Conservation (phyloP, 2,888 invertebrate genomes). For the Piscicola geometra region DNA sequence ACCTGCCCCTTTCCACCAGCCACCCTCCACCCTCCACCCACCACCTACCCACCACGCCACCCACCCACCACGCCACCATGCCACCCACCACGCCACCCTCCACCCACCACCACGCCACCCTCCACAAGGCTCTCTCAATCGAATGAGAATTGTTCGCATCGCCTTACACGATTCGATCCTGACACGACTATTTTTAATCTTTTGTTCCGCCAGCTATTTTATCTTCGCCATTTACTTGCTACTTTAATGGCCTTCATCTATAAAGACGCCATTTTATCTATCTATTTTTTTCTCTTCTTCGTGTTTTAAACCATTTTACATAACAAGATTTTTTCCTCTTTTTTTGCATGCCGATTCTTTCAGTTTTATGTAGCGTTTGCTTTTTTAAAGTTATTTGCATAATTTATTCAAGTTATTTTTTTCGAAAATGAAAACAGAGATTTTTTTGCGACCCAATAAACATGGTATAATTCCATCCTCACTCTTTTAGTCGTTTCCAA, state of each 20-base stretch:
- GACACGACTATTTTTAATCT: conserved; percentile 10
- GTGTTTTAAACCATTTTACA: too few species aligned
- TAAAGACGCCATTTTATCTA: background rate
- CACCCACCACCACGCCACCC: background rate
- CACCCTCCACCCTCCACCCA: background rate
- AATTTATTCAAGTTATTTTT: too few species aligned
- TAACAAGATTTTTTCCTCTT: too few species aligned
- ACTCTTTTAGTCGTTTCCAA: too few species aligned
- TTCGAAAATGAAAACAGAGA: too few species aligned
- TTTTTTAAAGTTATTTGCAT: too few species aligned
- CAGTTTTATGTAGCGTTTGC: too few species aligned
- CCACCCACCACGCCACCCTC: background rate
- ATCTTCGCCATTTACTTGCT: background rate
- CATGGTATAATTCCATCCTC: too few species aligned
- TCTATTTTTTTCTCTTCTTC: background rate
- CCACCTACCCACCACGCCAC: background rate
- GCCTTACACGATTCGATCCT: background rate
- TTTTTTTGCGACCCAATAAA: too few species aligned
- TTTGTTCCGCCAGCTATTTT: background rate
- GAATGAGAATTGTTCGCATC: background rate
- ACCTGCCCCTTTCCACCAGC: background rate
- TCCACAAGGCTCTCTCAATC: background rate
- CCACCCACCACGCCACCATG: background rate
- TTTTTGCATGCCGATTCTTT: too few species aligned
- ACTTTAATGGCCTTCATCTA: background rate